Base-by-base conservation (phyloP, 2,113 vertebrate species). In the Xiphias gladius region DNA sequence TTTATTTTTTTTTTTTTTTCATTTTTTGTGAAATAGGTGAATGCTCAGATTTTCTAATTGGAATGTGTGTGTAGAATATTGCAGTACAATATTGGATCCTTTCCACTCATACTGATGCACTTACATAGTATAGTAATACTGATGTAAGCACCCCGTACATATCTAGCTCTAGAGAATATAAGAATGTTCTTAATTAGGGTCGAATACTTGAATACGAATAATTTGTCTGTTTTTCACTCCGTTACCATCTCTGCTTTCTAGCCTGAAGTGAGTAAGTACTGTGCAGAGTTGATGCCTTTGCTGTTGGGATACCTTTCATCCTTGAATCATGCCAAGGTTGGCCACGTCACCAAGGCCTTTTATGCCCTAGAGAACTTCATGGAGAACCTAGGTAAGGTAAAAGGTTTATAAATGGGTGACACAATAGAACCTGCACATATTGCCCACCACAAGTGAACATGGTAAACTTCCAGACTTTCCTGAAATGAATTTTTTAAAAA, bases 281-380 rank as follows among this genome's bases (percentile, higher is more conserved):
- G 96, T 3, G 85, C 92, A 17, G 95, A 97, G 66, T 86, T 98
- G 84, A 97, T 98, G 96, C 97, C 97, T 0, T 85, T 98, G 54
- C 94, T 98, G 58, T 93, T 97, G 12, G 82, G 92, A 64, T 97
- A 97, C 92, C 86, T 97, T 64, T 96, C 96, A 0, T 95, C 93
- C 0, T 93, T 97, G 87, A 95, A 96, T 74, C 86, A 93, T 0
- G 88, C 94, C 50, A 95, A 95, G 65, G 93, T 94, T 0, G 93
- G 95, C 26, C 97, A 98, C 48, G 89, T 98, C 55, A 96, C 96
- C 1, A 97, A 96, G 86, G 97, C 96, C 43, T 98, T 96, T 91
- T 98, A 97, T 8, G 97, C 97, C 7, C 93, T 98, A 52, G 97
- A 97, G 92, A 98, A 97, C 92, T 97, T 97, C 48, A 93, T 97